Conservation (phyloP, 2,888 invertebrate species). For the Miltochrista miniata region DNA sequence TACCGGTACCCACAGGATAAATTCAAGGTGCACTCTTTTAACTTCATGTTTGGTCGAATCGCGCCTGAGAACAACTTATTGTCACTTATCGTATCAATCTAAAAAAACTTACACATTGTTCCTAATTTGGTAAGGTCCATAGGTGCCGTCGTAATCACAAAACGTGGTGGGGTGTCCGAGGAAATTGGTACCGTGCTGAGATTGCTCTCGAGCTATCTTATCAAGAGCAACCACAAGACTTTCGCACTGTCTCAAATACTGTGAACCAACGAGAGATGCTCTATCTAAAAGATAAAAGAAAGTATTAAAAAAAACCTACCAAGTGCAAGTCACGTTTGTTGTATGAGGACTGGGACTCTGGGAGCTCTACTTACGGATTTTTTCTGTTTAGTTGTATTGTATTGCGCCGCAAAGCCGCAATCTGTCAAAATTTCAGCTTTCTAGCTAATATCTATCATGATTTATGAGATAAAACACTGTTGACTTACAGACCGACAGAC, state of each 20-base stretch:
- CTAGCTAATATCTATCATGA: no score
- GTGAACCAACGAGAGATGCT: conserved; percentile 68
- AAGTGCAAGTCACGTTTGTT: no score
- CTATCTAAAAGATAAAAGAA: conserved; percentile 57
- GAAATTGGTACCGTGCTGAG: conserved; percentile 83
- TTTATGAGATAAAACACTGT: no score
- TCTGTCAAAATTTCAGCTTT: no score
- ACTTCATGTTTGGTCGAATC: no score
- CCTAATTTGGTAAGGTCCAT: conserved; percentile 79
- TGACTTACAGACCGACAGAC: no score
- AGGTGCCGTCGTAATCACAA: conserved; percentile 88
- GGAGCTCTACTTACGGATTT: neutral
- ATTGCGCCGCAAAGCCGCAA: no score
- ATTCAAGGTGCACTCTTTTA: no score
- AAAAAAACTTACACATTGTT: conserved; percentile 79
- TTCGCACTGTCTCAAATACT: conserved; percentile 87
- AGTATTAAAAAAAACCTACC: neutral
- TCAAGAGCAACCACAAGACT: conserved; percentile 83
- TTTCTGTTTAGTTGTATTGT: conserved; percentile 28
- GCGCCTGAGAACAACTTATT: no score
- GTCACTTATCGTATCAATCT: neutral
- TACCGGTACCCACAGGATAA: no score
- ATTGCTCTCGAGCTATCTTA: conserved; percentile 78
- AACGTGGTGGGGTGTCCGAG: conserved; percentile 76
- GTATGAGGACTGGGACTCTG: no score